Percentiles rank a stretch among this genome's conserved stretches.
These are phyloP conservation scores for Tichodroma muraria DNA, from an alignment of 2,113 vertebrate genomes.

Conservation along the genomic window DNA sequence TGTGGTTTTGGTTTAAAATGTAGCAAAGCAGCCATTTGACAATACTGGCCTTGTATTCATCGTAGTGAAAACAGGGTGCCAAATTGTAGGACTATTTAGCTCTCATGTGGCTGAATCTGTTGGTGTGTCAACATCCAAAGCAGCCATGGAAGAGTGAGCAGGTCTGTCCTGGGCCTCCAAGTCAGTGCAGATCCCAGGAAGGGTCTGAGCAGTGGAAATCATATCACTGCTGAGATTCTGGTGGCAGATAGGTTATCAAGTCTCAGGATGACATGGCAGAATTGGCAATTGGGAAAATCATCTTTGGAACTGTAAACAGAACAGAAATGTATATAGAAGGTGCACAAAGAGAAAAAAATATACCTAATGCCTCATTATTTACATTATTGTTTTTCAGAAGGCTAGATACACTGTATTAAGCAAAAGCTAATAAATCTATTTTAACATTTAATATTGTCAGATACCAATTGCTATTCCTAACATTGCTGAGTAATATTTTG, in stretches of 20 bases:
- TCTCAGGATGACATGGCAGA: neutral
- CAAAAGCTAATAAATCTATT: neutral
- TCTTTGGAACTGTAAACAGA: neutral
- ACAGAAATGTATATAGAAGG: neutral
- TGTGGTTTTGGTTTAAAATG: neutral
- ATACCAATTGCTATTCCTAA: neutral
- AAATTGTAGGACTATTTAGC: neutral
- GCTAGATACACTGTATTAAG: neutral
- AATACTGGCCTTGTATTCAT: neutral
- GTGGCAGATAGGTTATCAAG: neutral
- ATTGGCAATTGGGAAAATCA: neutral
- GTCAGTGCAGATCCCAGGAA: neutral
- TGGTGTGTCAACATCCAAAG: neutral
- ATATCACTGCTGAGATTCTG: neutral
- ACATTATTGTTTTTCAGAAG: neutral
- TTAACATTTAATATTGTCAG: neutral
- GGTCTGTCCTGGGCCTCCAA: neutral
- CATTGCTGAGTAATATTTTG: slow-evolving; percentile 39
- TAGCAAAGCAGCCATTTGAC: neutral
- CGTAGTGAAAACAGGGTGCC: neutral
- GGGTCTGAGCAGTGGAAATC: neutral
- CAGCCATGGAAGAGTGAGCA: neutral
- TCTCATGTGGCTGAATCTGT: neutral
- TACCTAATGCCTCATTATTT: neutral
- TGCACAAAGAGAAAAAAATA: neutral